Base-by-base conservation (phyloP, 2,888 invertebrate genomes). In the Cephus rjabovi region DNA sequence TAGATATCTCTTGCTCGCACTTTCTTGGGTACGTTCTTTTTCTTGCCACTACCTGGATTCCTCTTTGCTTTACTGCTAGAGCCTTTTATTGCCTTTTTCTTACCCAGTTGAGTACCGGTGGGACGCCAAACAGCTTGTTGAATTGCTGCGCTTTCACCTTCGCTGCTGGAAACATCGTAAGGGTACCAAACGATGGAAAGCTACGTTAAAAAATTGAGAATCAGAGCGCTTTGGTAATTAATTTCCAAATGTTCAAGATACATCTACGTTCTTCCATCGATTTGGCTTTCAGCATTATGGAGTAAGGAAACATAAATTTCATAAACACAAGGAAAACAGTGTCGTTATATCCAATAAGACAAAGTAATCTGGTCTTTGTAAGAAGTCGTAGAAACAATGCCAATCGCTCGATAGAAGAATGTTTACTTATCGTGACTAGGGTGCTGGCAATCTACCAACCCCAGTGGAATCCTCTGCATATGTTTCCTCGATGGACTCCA, bases 121-220 rank as follows among this genome's bases (percentile, higher is more conserved):
- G 91, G 89, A 35, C 91, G 85, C 91, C 91, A 91, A n/a, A 91
- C 91, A 6, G 91, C 87, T 77, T 91, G 91, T 74, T 91, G 90
- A 77, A 91, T 87, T 9, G 86, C 86, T 4, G 87, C 83, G 40
- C 88, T 89, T 75, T 90, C 90, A 0, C 88, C 83, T 34, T 85
- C 84, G 33, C 84, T 84, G 76, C 76, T 77, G 77, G 76, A 74
- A 77, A 75, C 74, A 78, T 75, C 75, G 76, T 74, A 75, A 75
- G 75, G 74, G 70, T 75, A 77, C 77, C 77, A 75, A 77, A 74
- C 77, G 75, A 77, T 75, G 77, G 77, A 77, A 77, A 75, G 77
- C 77, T 77, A 77, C 56, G 77, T 77, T 77, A 77, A 77, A 56
- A 56, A 77, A 77, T 75, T 74, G 70, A 75, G 71, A 77, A 75